These are phyloP conservation scores for Schizaphis graminum DNA, from an alignment of 2,888 invertebrate genomes.

Conservation along the genomic window DNA sequence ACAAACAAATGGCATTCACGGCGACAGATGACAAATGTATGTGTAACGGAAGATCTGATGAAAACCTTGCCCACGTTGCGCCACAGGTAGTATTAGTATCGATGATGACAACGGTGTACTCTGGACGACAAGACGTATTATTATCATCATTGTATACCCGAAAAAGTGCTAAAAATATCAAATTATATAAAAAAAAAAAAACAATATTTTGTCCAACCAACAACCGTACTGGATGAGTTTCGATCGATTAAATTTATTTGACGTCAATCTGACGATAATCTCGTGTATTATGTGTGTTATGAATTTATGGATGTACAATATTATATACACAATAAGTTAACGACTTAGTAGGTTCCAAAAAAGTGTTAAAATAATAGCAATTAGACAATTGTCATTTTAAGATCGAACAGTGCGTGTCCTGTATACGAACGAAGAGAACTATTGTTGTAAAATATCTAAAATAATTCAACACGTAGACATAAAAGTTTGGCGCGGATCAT, in stretches of 20 bases:
- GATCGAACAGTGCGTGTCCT: background rate
- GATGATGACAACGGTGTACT: background rate
- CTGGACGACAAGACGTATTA: background rate
- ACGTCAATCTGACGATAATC: background rate
- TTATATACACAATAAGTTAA: no score
- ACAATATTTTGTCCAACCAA: background rate
- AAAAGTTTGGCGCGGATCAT: slow-evolving; percentile 35
- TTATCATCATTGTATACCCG: background rate
- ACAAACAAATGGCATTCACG: slow-evolving; percentile 10
- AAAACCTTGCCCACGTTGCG: background rate
- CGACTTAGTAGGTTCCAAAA: background rate
- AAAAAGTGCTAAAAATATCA: background rate
- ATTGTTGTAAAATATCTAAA: slow-evolving; percentile 13
- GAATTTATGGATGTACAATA: background rate
- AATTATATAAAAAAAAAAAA: background rate
- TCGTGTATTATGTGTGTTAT: background rate
- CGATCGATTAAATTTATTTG: background rate
- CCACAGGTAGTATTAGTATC: background rate
- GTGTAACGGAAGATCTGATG: background rate
- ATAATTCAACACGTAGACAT: slow-evolving; percentile 44
- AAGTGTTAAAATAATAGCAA: background rate
- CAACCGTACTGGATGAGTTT: background rate
- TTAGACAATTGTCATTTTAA: background rate
- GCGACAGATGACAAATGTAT: background rate
- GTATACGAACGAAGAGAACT: background rate